Conservation (phyloP, 2,888 invertebrate genomes). For the Hirudinaria manillensis region DNA sequence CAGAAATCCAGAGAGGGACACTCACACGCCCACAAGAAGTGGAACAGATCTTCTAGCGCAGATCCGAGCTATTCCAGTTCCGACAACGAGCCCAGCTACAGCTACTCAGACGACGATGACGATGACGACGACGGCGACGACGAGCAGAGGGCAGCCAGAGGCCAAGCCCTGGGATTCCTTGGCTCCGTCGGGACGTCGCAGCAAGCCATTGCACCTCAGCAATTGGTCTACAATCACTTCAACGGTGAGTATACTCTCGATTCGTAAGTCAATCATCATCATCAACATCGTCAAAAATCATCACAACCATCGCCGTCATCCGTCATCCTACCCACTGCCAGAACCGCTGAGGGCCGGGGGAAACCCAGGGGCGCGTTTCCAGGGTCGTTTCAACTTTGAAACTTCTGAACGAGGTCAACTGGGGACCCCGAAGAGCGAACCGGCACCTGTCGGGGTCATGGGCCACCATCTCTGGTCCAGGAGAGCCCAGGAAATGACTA, state of each 20-base stretch:
- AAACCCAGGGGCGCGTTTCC: not conserved
- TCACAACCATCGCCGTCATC: not conserved
- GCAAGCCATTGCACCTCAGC: not conserved
- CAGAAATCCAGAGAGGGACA: not conserved
- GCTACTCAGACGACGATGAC: constrained; percentile 10
- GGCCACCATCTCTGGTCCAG: not conserved
- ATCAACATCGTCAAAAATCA: not conserved
- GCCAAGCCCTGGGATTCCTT: not conserved
- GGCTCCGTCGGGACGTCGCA: not conserved
- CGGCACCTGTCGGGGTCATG: not conserved
- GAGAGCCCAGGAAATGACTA: not conserved
- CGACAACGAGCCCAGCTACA: not conserved
- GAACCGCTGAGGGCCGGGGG: not conserved
- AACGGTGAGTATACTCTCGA: not conserved
- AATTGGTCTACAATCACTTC: constrained; percentile 8
- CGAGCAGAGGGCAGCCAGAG: not conserved
- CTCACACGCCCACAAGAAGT: not conserved
- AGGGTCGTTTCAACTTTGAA: constrained; percentile 4
- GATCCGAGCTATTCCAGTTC: not conserved
- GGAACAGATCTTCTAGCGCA: not conserved
- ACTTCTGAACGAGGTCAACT: not conserved
- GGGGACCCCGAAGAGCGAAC: not conserved
- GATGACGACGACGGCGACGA: not conserved
- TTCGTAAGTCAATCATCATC: not conserved
- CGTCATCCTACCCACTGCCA: too few relatives aligned